Conservation (phyloP, 2,113 vertebrate genomes). For the Esox niger region DNA sequence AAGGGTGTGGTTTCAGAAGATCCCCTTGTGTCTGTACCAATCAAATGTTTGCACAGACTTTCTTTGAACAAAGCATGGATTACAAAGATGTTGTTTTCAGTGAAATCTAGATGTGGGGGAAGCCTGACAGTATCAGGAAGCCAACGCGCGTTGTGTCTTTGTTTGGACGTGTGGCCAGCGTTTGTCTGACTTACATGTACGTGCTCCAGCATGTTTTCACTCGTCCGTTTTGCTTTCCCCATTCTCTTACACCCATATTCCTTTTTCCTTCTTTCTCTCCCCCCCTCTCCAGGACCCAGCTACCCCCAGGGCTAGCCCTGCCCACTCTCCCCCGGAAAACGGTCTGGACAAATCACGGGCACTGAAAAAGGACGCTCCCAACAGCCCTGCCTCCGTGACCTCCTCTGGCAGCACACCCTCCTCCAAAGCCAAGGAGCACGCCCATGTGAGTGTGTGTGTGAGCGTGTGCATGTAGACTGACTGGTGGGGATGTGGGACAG, state of each 20-base stretch:
- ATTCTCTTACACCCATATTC: conserved; percentile 46
- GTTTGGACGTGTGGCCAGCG: conserved; percentile 65
- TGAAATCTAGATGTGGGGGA: conserved; percentile 55
- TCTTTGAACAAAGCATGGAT: conserved; percentile 12
- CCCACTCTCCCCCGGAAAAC: conserved; percentile 91
- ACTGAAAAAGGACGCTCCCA: conserved; percentile 90
- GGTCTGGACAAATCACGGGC: conserved; percentile 88
- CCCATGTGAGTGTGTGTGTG: conserved; percentile 76
- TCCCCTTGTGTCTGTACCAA: conserved; percentile 33
- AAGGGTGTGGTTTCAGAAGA: conserved; percentile 20
- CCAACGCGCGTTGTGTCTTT: conserved; percentile 53
- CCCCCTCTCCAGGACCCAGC: conserved; percentile 80
- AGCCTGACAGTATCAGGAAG: conserved; percentile 1
- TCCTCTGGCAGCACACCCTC: conserved; percentile 97
- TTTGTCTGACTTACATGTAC: conserved; percentile 69
- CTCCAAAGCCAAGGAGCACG: conserved; percentile 94
- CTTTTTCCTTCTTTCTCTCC: background rate
- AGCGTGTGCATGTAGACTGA: conserved; percentile 15
- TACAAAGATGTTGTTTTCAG: conserved; percentile 46
- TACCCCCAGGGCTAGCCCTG: conserved; percentile 88
- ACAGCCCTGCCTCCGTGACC: conserved; percentile 92
- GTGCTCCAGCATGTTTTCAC: conserved; percentile 60
- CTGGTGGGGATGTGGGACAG: conserved; percentile 35
- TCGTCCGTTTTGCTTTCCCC: no score
- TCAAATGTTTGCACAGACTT: background rate